A percentile compares a stretch with the other conserved stretches of the same genome.
Evolutionary conservation across 2,113 vertebrate species (phyloP).

Genomic region (Theropithecus gelada): DNA sequence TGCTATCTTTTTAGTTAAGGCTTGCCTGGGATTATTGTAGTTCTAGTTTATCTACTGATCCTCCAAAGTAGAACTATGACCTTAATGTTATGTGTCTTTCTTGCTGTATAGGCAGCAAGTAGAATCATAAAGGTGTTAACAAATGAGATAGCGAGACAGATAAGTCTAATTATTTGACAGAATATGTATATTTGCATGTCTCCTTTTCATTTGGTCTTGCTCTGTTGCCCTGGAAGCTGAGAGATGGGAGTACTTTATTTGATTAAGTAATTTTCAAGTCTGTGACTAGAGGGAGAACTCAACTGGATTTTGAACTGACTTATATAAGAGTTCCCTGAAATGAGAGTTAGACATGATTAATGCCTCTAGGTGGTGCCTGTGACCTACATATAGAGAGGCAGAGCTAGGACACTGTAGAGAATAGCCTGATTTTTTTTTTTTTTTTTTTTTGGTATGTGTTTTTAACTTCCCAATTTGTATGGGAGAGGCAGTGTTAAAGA

Average conservation of each 20-base stretch:
- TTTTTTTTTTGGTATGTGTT: neutral
- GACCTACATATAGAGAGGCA: neutral
- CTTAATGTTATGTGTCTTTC: neutral
- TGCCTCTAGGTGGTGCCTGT: slow-evolving; percentile 55
- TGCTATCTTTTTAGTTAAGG: neutral
- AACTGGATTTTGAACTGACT: neutral
- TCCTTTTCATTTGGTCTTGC: neutral
- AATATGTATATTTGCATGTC: neutral
- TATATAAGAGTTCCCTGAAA: neutral
- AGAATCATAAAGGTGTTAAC: neutral
- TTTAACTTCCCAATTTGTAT: neutral
- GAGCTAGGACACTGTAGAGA: neutral
- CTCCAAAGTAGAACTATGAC: neutral
- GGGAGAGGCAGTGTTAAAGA: neutral
- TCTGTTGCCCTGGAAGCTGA: neutral
- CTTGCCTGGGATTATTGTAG: neutral
- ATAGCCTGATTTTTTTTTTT: too few species aligned
- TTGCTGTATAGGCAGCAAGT: neutral
- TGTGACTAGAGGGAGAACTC: neutral
- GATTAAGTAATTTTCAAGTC: neutral
- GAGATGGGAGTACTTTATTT: neutral
- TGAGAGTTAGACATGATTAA: neutral
- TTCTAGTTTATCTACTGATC: neutral
- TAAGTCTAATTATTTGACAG: neutral
- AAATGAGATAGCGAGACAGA: neutral